Conservation (phyloP, 2,797 vertebrate species). For the Myiothlypis chrysogaster region DNA sequence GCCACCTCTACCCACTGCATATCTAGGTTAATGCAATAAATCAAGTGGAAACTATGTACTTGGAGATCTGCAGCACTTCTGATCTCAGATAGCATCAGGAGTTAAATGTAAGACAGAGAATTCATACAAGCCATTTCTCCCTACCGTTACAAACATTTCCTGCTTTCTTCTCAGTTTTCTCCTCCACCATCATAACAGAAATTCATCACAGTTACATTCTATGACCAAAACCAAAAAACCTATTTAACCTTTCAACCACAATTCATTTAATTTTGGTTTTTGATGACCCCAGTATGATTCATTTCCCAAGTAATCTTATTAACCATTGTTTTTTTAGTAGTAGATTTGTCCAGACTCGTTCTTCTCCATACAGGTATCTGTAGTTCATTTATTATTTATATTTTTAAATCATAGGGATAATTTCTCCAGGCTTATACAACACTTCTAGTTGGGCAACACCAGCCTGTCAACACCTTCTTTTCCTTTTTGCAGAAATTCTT, state of each 20-base stretch:
- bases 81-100: not conserved
- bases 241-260: not conserved
- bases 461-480: not conserved
- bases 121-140: not conserved
- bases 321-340: not conserved
- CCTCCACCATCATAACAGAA: not conserved
- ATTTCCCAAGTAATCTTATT: not conserved
- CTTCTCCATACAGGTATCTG: not conserved
- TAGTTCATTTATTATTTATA: constrained; percentile 3
- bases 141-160: not conserved
- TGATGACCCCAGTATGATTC: not conserved
- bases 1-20: not conserved
- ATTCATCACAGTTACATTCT: not conserved
- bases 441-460: not conserved
- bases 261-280: not conserved
- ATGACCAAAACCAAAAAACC: not conserved
- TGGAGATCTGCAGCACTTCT: not conserved
- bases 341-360: not conserved
- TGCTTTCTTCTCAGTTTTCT: not conserved
- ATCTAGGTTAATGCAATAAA: not conserved
- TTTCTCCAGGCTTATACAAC: not conserved
- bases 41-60: not conserved
- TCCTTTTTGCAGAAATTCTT: constrained; percentile 5
- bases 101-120: not conserved
- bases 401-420: not conserved